These are phyloP conservation scores for Oreotrochilus melanogaster DNA, from an alignment of 2,113 vertebrate genomes.

Conservation along the genomic window DNA sequence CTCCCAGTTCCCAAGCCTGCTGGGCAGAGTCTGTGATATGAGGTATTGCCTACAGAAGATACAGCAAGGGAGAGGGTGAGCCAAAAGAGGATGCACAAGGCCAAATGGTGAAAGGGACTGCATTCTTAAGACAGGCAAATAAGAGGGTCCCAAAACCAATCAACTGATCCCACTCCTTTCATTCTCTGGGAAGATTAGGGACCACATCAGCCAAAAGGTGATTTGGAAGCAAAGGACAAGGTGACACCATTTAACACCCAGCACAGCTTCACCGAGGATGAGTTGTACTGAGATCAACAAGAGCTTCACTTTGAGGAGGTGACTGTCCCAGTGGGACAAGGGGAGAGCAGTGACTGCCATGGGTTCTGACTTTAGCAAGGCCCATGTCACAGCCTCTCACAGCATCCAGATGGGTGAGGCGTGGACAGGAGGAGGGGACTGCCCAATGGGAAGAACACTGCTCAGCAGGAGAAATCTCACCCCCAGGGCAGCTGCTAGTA, in stretches of 20 bases:
- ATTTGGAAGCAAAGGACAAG: background rate
- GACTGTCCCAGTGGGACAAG: background rate
- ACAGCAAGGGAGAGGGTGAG: background rate
- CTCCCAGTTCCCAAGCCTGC: background rate
- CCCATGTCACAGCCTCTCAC: background rate
- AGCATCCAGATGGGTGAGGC: background rate
- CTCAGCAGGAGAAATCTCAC: background rate
- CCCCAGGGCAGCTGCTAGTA: accelerated
- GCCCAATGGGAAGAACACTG: no score
- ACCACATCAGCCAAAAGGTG: background rate
- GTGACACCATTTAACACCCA: no score
- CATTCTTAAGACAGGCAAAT: background rate
- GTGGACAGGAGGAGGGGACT: no score
- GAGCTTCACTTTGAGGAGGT: background rate
- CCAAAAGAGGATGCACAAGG: background rate
- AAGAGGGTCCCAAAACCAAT: background rate
- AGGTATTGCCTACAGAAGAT: background rate
- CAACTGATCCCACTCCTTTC: background rate
- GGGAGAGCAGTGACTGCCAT: background rate
- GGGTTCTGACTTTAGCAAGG: background rate
- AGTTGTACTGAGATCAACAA: background rate
- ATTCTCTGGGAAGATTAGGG: background rate
- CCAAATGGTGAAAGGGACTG: background rate
- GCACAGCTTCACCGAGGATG: background rate
- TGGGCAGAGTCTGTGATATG: background rate